Conservation (phyloP, 2,888 invertebrate genomes). For the Acrobasis suavella region DNA sequence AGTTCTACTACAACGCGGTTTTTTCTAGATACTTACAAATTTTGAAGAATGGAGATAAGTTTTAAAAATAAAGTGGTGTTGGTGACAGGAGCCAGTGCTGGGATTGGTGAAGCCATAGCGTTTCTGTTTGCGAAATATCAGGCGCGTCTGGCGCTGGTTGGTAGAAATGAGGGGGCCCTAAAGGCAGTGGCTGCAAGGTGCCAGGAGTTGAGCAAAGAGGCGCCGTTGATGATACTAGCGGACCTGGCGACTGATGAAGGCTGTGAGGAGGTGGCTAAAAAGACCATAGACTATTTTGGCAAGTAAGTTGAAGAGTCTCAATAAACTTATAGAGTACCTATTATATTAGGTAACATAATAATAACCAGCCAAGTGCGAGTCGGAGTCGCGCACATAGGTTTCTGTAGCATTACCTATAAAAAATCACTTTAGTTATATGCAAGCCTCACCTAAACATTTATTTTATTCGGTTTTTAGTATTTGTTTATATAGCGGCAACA, state of each 20-base stretch:
- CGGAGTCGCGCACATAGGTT: too few species aligned
- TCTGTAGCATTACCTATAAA: too few species aligned
- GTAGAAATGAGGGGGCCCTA: constrained; percentile 43
- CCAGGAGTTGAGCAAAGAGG: constrained; percentile 35
- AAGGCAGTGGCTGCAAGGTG: constrained; percentile 39
- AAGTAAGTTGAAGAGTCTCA: constrained; percentile 33
- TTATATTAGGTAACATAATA: too few species aligned
- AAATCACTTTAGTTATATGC: too few species aligned
- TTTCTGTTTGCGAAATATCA: constrained; percentile 44
- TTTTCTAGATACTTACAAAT: too few species aligned
- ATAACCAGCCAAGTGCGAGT: too few species aligned
- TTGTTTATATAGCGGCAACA: too few species aligned
- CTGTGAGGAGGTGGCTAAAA: constrained; percentile 42
- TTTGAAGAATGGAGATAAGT: constrained; percentile 34
- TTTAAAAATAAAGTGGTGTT: constrained; percentile 49
- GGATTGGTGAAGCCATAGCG: constrained; percentile 49
- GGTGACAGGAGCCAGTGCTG: constrained; percentile 53
- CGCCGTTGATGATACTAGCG: constrained; percentile 43
- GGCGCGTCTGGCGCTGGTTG: constrained; percentile 46
- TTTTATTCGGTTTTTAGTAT: too few species aligned
- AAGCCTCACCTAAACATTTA: too few species aligned
- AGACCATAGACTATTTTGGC: constrained; percentile 45
- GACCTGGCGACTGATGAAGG: constrained; percentile 53
- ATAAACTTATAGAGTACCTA: too few species aligned
- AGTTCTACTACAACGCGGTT: too few species aligned